Evolutionary conservation across 1,140 invertebrate genomes (phyloP), one percentile per base, ranked within the genome.

Genomic region (Drosophila gunungcola): DNA sequence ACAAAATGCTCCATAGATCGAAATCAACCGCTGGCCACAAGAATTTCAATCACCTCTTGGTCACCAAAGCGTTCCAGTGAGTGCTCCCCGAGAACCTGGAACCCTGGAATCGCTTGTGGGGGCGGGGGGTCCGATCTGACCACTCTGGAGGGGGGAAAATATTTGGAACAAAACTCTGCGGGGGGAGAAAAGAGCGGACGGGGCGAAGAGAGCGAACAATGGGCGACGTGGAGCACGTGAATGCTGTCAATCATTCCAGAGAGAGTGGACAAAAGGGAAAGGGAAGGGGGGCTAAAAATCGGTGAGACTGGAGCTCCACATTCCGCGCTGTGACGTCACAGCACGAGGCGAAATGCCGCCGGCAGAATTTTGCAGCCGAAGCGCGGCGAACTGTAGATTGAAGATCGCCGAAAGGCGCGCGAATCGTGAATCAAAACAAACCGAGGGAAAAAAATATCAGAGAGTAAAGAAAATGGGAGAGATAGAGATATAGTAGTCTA

Each of bases 341-440:
- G 43, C 34, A 27, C 54, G 38, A 65, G 49, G 69, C 80, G 68
- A 78, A 85, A 67, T 72, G 84, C 84, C 84, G 81, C 61, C 84
- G 84, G 84, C 84, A 80, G 79, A 90, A 70, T 55, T 16, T 55
- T 51, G 16, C 63, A 49, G 27, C 16, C 16, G 16, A 21, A 54
- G 45, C 43, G 29, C 6, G 29, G 29, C 29, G 29, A 32, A 7
- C 29, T 60, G 74, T 53, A 72, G 61, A 70, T 54, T 63, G 45
- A 57, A 63, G 64, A 69, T 56, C 46, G 68, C 46, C 60, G 62
- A 67, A 86, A 70, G 74, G 74, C 55, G 70, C 78, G 83, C 70
- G 75, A 81, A 89, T 73, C 67, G 60, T 74, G 70, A 80, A 90
- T 91, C 88, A 91, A 89, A 91, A 91, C 84, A 90, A 91, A 90